A percentile compares a stretch with the other conserved stretches of the same genome.
phyloP scores from a whole-genome alignment of 2,797 vertebrate genomes.

The Champsocephalus esox region DNA sequence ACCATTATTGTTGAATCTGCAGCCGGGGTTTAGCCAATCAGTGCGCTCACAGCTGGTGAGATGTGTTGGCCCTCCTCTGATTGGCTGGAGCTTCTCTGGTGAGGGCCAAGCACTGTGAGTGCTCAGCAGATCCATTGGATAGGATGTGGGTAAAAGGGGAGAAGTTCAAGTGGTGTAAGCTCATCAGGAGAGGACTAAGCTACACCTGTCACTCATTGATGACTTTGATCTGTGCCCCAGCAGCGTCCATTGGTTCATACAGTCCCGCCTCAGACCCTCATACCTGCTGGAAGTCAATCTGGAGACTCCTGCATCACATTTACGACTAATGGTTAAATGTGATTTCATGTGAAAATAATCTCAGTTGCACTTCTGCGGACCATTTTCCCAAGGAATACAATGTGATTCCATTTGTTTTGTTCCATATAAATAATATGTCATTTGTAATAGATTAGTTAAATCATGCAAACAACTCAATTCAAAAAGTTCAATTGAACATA shows the following conservation, averaged over 20 bases:
- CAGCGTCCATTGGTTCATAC: background rate
- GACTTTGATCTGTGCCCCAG: background rate
- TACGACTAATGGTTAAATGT: background rate
- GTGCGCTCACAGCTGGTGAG: conserved; percentile 57
- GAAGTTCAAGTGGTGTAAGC: conserved; percentile 35
- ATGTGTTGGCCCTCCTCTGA: conserved; percentile 56
- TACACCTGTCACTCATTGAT: conserved; percentile 8
- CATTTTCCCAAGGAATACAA: background rate
- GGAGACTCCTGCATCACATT: background rate
- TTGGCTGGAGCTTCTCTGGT: conserved; percentile 68
- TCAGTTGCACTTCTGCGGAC: background rate
- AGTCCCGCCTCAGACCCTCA: background rate
- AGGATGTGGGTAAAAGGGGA: conserved; percentile 7
- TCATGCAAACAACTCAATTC: background rate
- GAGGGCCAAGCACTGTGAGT: conserved; percentile 47
- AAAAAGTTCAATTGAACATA: background rate
- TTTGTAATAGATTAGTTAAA: background rate
- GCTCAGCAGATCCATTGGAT: conserved; percentile 14
- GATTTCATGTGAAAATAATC: background rate
- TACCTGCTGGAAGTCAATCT: background rate
- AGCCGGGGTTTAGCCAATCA: conserved; percentile 60
- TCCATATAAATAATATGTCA: background rate
- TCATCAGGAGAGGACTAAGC: conserved; percentile 26
- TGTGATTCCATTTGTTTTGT: too few relatives aligned
- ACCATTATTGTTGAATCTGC: conserved; percentile 35